These are phyloP conservation scores for Yponomeuta plumbellus DNA, from an alignment of 2,888 invertebrate genomes.

Conservation along the genomic window DNA sequence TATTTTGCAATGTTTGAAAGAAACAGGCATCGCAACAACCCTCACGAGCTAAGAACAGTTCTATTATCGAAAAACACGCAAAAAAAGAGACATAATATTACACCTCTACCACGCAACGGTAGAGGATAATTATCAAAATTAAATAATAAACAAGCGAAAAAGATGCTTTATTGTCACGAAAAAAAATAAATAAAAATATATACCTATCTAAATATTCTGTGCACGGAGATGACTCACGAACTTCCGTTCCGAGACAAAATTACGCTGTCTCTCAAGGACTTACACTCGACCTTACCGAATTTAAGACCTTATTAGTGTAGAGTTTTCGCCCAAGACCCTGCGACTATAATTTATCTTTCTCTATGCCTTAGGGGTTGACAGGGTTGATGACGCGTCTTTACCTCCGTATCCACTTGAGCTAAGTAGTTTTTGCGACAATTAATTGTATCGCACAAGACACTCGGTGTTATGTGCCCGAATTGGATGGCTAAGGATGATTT, in stretches of 20 bases:
- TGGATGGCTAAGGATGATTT: not conserved
- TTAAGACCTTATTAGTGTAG: constrained; percentile 12
- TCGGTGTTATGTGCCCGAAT: not conserved
- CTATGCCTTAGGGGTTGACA: constrained; percentile 29
- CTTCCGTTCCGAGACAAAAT: not conserved
- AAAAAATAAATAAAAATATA: not conserved
- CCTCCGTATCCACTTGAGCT: not conserved
- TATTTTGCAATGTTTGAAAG: too few relatives aligned
- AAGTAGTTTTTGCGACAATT: constrained; percentile 3
- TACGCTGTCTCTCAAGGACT: constrained; percentile 3
- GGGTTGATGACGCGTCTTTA: constrained; percentile 33
- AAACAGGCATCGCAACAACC: too few relatives aligned
- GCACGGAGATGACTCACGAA: not conserved
- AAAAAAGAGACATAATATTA: too few relatives aligned
- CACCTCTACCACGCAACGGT: too few relatives aligned
- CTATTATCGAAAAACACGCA: too few relatives aligned
- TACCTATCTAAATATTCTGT: not conserved
- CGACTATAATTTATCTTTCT: constrained; percentile 42
- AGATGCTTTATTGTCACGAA: not conserved
- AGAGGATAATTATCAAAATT: not conserved
- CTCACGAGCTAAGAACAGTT: too few relatives aligned
- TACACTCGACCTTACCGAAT: constrained; percentile 5
- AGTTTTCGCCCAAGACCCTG: constrained; percentile 31
- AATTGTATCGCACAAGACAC: not conserved
- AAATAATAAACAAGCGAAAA: not conserved